Percentiles rank a stretch among this genome's conserved stretches.
Evolutionary conservation across 2,797 vertebrate species (phyloP).

Genomic region (Ambastaia sidthimunki): DNA sequence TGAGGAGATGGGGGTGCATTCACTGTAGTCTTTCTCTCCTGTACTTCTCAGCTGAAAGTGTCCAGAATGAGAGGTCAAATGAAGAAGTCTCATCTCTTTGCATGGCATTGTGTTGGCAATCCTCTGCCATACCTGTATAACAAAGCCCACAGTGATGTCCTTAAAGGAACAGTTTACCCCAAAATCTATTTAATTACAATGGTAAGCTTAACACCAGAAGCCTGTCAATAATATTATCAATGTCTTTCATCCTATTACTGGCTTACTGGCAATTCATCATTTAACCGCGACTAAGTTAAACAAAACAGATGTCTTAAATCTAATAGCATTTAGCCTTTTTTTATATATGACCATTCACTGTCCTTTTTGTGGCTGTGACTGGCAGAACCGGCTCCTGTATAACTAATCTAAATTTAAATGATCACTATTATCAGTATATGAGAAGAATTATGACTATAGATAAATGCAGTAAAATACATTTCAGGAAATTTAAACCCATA

Average conservation of each 20-base stretch:
- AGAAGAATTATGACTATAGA: no score
- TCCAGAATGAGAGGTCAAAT: constrained; percentile 25
- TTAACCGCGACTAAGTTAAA: background rate
- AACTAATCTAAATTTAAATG: background rate
- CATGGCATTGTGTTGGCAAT: constrained; percentile 1
- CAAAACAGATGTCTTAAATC: background rate
- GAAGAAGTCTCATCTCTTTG: constrained; percentile 15
- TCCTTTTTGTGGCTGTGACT: background rate
- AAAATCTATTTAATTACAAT: background rate
- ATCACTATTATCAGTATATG: background rate
- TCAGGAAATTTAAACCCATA: background rate
- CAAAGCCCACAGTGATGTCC: background rate
- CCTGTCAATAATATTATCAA: no score
- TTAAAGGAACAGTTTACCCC: background rate
- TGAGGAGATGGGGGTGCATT: background rate
- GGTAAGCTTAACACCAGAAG: no score
- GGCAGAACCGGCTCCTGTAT: background rate
- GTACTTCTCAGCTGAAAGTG: background rate
- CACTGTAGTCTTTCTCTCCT: background rate
- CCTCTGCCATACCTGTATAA: constrained; percentile 15
- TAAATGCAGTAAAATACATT: no score
- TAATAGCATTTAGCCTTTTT: background rate
- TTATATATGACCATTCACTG: background rate
- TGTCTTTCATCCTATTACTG: background rate
- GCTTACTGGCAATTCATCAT: background rate